Evolutionary conservation across 2,797 vertebrate species (phyloP).

Genomic region (Okamejei kenojei): DNA sequence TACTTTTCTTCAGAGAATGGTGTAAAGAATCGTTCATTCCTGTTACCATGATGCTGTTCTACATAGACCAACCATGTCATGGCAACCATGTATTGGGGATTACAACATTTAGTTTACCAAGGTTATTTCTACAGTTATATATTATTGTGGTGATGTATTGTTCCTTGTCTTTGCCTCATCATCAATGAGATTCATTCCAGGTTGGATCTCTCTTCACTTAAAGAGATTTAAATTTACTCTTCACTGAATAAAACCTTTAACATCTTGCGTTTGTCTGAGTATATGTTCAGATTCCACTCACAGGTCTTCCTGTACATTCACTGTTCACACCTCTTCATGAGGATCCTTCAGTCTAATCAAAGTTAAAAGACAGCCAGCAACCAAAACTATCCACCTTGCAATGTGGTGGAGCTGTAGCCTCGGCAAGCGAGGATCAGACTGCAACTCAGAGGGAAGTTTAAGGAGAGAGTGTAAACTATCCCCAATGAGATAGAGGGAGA

Average conservation of each 20-base stretch:
- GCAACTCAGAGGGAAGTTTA: too few relatives aligned
- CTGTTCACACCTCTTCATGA: too few relatives aligned
- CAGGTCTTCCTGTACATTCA: neutral
- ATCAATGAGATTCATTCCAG: neutral
- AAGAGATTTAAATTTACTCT: neutral
- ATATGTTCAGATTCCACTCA: neutral
- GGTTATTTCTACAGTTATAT: neutral
- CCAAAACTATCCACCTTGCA: neutral
- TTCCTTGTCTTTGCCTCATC: neutral
- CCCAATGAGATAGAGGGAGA: conserved; percentile 41
- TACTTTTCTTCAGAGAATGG: neutral
- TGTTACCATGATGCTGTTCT: neutral
- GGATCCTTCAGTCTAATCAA: neutral
- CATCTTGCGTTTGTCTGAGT: too few relatives aligned
- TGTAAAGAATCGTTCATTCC: neutral
- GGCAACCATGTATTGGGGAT: neutral
- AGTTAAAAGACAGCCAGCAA: neutral
- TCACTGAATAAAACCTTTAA: neutral
- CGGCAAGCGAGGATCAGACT: too few relatives aligned
- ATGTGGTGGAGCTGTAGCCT: too few relatives aligned
- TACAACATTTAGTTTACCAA: neutral
- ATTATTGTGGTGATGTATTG: neutral
- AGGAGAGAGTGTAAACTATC: too few relatives aligned
- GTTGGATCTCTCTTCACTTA: neutral
- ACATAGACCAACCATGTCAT: neutral